These are phyloP conservation scores for Bombycilla garrulus DNA, from an alignment of 2,113 vertebrate species.

Conservation along the genomic window DNA sequence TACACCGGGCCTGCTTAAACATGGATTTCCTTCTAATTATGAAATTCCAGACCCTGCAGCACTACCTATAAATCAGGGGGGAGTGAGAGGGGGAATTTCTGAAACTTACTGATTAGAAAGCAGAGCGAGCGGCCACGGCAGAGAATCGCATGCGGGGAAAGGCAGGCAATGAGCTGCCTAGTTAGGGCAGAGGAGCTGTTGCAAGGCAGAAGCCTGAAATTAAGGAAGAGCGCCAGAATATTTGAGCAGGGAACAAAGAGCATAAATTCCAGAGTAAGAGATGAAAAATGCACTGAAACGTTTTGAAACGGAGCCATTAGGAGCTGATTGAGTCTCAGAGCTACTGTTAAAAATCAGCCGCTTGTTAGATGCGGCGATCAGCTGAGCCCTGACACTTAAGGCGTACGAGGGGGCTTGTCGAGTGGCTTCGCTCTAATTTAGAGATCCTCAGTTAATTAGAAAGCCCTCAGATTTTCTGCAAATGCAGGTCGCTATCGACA, in stretches of 20 bases:
- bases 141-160: not conserved
- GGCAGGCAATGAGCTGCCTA: constrained; percentile 29
- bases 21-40: not conserved
- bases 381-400: constrained; percentile 73
- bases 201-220: constrained; percentile 57
- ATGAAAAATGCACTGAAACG: constrained; percentile 54
- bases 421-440: constrained; percentile 74
- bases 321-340: constrained; percentile 68
- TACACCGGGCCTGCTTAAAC: not conserved
- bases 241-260: constrained; percentile 66
- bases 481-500: constrained; percentile 76
- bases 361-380: constrained; percentile 79
- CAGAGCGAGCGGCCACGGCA: not conserved
- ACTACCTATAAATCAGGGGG: not conserved
- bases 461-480: constrained; percentile 76
- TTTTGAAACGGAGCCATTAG: constrained; percentile 68
- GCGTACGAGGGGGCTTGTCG: constrained; percentile 62
- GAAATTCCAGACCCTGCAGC: not conserved
- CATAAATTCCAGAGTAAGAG: constrained; percentile 55
- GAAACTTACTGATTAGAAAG: constrained; percentile 19
- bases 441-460: constrained; percentile 81
- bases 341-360: constrained; percentile 72
- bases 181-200: constrained; percentile 16
- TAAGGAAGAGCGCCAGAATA: constrained; percentile 61
- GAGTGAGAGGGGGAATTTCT: not conserved